These are phyloP conservation scores for Adelognathus sp. DNA, from an alignment of 2,888 invertebrate genomes.

Conservation along the genomic window DNA sequence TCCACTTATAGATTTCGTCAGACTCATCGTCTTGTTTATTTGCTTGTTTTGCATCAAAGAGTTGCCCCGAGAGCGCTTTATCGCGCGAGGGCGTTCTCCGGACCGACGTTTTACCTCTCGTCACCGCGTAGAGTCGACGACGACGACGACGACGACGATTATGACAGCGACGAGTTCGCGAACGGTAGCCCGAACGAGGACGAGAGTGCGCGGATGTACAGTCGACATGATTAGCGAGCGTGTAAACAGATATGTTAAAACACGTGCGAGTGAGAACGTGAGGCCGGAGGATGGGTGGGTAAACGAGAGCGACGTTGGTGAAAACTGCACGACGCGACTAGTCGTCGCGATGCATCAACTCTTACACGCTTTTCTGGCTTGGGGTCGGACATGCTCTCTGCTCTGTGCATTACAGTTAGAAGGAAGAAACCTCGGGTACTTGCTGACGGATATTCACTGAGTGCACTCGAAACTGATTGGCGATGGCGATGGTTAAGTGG, in stretches of 20 bases:
- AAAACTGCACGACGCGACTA: slow-evolving; percentile 70
- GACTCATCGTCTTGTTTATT: background rate
- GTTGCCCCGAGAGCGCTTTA: slow-evolving; percentile 12
- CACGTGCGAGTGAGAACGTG: slow-evolving; percentile 62
- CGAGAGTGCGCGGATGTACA: slow-evolving; percentile 54
- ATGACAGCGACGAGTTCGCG: slow-evolving; percentile 29
- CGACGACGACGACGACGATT: slow-evolving; percentile 21
- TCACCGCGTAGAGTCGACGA: slow-evolving; percentile 1
- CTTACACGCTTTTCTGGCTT: slow-evolving; percentile 73
- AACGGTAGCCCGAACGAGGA: slow-evolving; percentile 6
- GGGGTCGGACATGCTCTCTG: slow-evolving; percentile 1
- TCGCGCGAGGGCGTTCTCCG: slow-evolving; percentile 28
- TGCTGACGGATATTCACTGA: slow-evolving; percentile 36
- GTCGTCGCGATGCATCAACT: slow-evolving; percentile 76
- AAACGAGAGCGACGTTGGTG: slow-evolving; percentile 67
- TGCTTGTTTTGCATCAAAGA: background rate
- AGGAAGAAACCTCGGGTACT: slow-evolving; percentile 1
- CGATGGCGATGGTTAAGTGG: slow-evolving; percentile 46
- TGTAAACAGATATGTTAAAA: slow-evolving; percentile 80
- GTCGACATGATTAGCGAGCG: slow-evolving; percentile 77
- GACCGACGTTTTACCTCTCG: slow-evolving; percentile 44
- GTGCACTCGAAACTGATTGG: slow-evolving; percentile 33
- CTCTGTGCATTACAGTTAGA: slow-evolving; percentile 26
- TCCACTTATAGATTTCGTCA: slow-evolving; percentile 56
- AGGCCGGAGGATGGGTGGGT: slow-evolving; percentile 22